Evolutionary conservation across 2,113 vertebrate genomes (phyloP).

Genomic region (Pristiophorus japonicus): DNA sequence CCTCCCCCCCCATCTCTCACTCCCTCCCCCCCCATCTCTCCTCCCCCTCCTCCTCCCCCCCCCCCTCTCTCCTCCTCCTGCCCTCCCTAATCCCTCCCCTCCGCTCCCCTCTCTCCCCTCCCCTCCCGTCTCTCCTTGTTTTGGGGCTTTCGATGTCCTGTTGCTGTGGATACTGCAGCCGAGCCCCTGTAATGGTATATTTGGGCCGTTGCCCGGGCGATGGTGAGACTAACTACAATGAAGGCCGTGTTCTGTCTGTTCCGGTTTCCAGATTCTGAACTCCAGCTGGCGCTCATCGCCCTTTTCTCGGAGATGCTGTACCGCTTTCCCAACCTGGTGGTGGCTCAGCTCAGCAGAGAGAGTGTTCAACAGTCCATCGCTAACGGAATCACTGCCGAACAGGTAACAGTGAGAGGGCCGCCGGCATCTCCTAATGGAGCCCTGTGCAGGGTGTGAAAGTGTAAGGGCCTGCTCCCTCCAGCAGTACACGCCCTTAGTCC

Average conservation of each 20-base stretch:
- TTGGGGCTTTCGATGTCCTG: too few species aligned
- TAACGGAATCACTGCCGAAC: constrained; percentile 84
- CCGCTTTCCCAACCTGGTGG: constrained; percentile 79
- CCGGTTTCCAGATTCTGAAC: constrained; percentile 70
- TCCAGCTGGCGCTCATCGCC: constrained; percentile 82
- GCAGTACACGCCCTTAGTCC: too few species aligned
- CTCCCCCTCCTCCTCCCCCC: not conserved
- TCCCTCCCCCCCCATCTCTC: not conserved
- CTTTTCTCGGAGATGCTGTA: constrained; percentile 91
- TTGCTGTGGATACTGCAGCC: too few species aligned
- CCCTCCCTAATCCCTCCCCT: not conserved
- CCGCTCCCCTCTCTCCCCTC: not conserved
- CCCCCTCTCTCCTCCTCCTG: not conserved
- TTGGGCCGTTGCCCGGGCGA: too few species aligned
- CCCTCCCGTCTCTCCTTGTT: not conserved
- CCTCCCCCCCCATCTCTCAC: not conserved
- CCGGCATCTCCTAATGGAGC: not conserved
- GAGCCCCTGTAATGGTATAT: too few species aligned
- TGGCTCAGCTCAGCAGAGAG: constrained; percentile 79
- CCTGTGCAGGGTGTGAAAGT: not conserved
- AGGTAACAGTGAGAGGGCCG: constrained; percentile 54
- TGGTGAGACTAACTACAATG: not conserved
- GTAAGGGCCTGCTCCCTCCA: not conserved
- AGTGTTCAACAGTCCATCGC: constrained; percentile 84
- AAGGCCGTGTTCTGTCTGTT: not conserved